Conservation (phyloP, 2,888 invertebrate genomes). For the Bruchidius siliquastri region DNA sequence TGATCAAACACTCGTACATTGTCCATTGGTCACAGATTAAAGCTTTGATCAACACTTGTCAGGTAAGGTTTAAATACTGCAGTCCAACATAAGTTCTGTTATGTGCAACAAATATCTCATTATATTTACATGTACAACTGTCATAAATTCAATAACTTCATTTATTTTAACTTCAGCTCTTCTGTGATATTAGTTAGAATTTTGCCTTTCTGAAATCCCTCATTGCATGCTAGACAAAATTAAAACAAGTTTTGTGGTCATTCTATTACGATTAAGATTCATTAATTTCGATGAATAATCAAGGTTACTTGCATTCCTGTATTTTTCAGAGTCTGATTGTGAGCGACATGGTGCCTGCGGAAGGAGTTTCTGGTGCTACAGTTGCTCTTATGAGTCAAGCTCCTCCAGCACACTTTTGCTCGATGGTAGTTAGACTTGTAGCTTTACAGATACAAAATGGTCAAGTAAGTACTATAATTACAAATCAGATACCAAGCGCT, state of each 20-base stretch:
- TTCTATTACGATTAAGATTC: no score
- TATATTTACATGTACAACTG: no score
- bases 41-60: conserved; percentile 76
- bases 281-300: no score
- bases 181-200: no score
- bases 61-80: conserved; percentile 53
- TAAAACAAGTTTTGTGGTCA: no score
- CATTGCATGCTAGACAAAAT: no score
- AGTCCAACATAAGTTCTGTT: not conserved
- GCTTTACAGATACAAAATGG: conserved; percentile 93
- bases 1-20: conserved; percentile 89
- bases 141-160: no score
- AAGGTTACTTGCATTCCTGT: no score
- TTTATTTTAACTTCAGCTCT: no score
- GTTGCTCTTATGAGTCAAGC: conserved; percentile 85
- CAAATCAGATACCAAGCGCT: not conserved
- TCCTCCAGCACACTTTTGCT: conserved; percentile 92
- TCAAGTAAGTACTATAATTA: conserved; percentile 56
- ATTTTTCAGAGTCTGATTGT: conserved; percentile 67
- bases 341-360: conserved; percentile 66
- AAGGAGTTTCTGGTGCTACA: conserved; percentile 74
- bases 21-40: conserved; percentile 96
- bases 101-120: no score
- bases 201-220: no score
- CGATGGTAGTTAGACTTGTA: conserved; percentile 90